These are phyloP conservation scores for Oreotrochilus melanogaster DNA, from an alignment of 2,113 vertebrate genomes.

Conservation along the genomic window DNA sequence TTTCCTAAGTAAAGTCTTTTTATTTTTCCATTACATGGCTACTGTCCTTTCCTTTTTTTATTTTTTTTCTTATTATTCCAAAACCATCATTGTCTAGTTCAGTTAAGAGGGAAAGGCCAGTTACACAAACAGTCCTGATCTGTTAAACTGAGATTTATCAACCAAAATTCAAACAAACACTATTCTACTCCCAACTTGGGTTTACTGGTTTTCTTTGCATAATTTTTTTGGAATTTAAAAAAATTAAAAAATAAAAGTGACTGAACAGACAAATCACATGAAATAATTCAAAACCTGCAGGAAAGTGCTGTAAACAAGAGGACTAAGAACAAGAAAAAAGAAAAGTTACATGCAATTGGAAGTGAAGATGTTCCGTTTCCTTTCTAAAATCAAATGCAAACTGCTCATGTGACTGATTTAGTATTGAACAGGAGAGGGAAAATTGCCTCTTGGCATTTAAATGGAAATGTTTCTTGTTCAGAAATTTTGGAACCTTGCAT, in stretches of 20 bases:
- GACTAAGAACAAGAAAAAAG: constrained; percentile 15
- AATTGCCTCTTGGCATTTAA: constrained; percentile 62
- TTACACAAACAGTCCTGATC: constrained; percentile 27
- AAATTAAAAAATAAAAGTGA: neutral
- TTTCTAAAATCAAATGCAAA: constrained; percentile 64
- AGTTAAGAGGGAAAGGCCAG: constrained; percentile 51
- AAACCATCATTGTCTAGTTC: constrained; percentile 32
- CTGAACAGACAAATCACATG: neutral
- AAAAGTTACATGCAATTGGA: constrained; percentile 62
- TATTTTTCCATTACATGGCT: constrained; percentile 34
- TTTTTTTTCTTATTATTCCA: neutral
- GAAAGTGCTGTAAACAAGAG: neutral
- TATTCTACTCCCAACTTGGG: neutral
- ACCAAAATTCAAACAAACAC: neutral
- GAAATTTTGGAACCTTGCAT: constrained; percentile 71
- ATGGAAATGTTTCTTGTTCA: constrained; percentile 67
- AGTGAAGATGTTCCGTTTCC: constrained; percentile 66
- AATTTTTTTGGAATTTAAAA: neutral
- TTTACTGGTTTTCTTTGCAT: constrained; percentile 3
- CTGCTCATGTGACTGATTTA: constrained; percentile 51
- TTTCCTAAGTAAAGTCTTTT: neutral
- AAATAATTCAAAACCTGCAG: constrained; percentile 24
- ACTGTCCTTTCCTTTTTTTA: neutral
- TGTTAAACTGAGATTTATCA: constrained; percentile 38
- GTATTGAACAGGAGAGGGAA: constrained; percentile 55